Conservation (phyloP, 2,888 invertebrate genomes). For the Rotaria macrura region DNA sequence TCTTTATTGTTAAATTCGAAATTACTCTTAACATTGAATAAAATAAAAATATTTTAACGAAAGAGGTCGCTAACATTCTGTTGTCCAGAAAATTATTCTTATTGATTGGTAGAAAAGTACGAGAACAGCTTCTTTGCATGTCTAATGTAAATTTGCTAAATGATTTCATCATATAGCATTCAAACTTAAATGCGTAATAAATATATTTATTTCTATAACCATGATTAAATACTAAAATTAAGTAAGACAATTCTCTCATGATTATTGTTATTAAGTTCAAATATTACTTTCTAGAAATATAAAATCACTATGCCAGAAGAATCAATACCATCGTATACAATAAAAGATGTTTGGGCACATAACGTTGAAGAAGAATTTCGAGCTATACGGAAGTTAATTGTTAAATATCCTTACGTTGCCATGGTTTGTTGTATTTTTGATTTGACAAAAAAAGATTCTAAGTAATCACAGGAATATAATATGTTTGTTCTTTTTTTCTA, state of each 20-base stretch:
- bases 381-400: slow-evolving; percentile 67
- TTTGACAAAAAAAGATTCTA: too few relatives aligned
- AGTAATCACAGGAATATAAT: too few relatives aligned
- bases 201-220: neutral
- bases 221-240: neutral
- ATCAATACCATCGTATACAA: slow-evolving; percentile 59
- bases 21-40: neutral
- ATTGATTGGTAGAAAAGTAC: neutral
- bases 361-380: slow-evolving; percentile 94
- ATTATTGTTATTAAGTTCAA: too few relatives aligned
- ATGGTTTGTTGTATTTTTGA: slow-evolving; percentile 61
- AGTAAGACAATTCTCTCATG: neutral
- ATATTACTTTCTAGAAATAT: neutral
- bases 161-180: neutral
- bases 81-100: neutral
- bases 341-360: slow-evolving; percentile 92
- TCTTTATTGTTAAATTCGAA: neutral
- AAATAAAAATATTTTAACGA: neutral
- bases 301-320: slow-evolving; percentile 23
- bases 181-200: neutral
- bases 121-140: neutral
- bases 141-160: neutral
- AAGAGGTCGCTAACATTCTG: neutral
- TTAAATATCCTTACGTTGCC: slow-evolving; percentile 58
- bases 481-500: too few relatives aligned